Base-by-base conservation (phyloP, 1,140 invertebrate genomes). In the Achroia grisella region DNA sequence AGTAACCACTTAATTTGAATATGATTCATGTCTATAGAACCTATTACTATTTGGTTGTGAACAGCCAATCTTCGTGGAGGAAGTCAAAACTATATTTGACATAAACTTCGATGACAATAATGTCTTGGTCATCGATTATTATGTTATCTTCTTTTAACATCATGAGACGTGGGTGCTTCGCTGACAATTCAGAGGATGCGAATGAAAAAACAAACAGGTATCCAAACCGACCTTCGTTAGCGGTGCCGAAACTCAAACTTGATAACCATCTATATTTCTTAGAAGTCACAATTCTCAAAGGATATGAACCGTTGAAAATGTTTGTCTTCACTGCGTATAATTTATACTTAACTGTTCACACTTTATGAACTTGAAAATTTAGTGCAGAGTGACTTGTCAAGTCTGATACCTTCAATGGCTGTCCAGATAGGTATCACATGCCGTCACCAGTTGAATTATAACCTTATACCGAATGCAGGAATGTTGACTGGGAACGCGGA, bases 311-410 rank as follows among this genome's bases (percentile, higher is more conserved):
- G 56, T 52, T 56, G 62, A 61, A 58, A 63, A 62, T 74, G 58
- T 66, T 71, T 57, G 64, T 68, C 59, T 53, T 67, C 35, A 52
- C 41, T 55, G 53, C 42, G 61, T 53, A 57, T 66, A 70, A 64
- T 69, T 72, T 73, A 65, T 72, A 63, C 68, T 64, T 76, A 69
- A 68, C 61, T 70, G 65, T 80, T 80, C 75, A 84, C 77, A 84
- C 70, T 75, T 53, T 52, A 54, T 69, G 59, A 48, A 49, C 53
- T 56, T 36, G 48, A 41, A 42, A 52, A 61, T 61, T 65, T 52
- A 33, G 44, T 56, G 33, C 39, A 41, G 62, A 78, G 70, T 78
- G 63, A 77, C 69, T 67, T 62, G 72, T 81, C 71, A 77, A 71
- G 63, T 44, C 51, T 47, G 33, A 45, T 54, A 41, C 43, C 43